phyloP scores from a whole-genome alignment of 2,113 vertebrate genomes.

The Lophura nycthemera region DNA sequence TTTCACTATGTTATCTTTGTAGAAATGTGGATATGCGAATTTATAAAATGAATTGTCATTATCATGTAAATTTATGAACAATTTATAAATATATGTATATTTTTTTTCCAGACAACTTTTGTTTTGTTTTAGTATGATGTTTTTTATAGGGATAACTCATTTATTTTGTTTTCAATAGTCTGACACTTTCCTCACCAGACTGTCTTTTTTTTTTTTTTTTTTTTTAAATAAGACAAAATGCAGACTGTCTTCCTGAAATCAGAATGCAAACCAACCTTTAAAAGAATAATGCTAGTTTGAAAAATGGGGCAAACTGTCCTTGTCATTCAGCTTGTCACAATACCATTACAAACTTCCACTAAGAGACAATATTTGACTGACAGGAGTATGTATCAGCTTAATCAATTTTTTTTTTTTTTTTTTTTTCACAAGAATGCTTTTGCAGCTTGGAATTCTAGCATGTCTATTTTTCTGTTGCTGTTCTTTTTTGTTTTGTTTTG shows the following conservation, averaged over 20 bases:
- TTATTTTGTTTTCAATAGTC: constrained; percentile 9
- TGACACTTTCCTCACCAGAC: constrained; percentile 30
- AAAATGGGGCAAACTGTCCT: constrained; percentile 17
- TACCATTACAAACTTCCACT: not conserved
- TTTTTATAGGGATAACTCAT: constrained; percentile 7
- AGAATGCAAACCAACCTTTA: not conserved
- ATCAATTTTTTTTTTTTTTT: not conserved
- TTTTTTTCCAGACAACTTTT: not conserved
- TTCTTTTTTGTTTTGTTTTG: no score
- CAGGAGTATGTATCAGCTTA: not conserved
- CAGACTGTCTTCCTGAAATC: not conserved
- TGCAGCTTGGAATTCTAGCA: not conserved
- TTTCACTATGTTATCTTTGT: not conserved
- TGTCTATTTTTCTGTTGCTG: not conserved
- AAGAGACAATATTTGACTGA: not conserved
- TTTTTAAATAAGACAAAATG: not conserved
- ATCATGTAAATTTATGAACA: constrained; percentile 38
- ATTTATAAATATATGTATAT: not conserved
- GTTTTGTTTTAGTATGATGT: not conserved
- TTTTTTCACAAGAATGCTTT: not conserved
- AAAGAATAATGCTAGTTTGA: not conserved
- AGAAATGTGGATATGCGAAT: not conserved
- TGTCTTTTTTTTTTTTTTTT: constrained; percentile 7
- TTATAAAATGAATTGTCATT: constrained; percentile 9
- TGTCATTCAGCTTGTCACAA: not conserved